These are phyloP conservation scores for Camponotus pennsylvanicus DNA, from an alignment of 1,140 invertebrate species.

Conservation along the genomic window DNA sequence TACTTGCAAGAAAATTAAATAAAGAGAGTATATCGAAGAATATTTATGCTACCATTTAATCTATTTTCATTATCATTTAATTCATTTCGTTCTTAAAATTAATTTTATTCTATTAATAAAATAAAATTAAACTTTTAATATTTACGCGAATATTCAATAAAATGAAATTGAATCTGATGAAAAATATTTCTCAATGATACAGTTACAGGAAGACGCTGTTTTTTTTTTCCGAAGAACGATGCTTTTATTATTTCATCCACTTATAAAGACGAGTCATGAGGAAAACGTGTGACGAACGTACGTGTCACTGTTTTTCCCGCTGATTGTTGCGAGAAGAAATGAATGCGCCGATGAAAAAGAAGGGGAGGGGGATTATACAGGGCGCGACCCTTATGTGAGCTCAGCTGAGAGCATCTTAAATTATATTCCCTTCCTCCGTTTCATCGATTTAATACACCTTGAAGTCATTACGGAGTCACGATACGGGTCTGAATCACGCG, in stretches of 20 bases:
- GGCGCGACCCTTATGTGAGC: slow-evolving; percentile 13
- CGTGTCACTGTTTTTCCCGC: slow-evolving; percentile 24
- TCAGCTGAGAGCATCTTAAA: slow-evolving; percentile 25
- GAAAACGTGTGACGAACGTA: slow-evolving; percentile 22
- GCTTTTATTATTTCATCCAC: slow-evolving; percentile 38
- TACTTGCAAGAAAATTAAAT: not conserved
- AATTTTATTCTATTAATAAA: not conserved
- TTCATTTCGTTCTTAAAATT: not conserved
- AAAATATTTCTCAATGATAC: slow-evolving; percentile 4
- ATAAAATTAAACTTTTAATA: not conserved
- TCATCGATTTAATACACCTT: slow-evolving; percentile 38
- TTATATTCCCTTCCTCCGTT: slow-evolving; percentile 6
- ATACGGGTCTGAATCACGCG: slow-evolving; percentile 22
- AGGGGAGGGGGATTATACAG: not conserved
- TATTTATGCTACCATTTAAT: not conserved
- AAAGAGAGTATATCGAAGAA: not conserved
- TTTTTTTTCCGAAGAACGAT: not conserved
- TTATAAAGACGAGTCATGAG: slow-evolving; percentile 31
- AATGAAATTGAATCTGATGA: not conserved
- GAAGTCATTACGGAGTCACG: slow-evolving; percentile 40
- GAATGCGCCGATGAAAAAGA: not conserved
- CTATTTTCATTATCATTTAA: not conserved
- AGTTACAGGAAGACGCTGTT: not conserved
- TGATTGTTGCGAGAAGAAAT: slow-evolving; percentile 41
- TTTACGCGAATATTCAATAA: not conserved